These are phyloP conservation scores for Bactericera cockerelli DNA, from an alignment of 1,140 invertebrate species.

Conservation along the genomic window DNA sequence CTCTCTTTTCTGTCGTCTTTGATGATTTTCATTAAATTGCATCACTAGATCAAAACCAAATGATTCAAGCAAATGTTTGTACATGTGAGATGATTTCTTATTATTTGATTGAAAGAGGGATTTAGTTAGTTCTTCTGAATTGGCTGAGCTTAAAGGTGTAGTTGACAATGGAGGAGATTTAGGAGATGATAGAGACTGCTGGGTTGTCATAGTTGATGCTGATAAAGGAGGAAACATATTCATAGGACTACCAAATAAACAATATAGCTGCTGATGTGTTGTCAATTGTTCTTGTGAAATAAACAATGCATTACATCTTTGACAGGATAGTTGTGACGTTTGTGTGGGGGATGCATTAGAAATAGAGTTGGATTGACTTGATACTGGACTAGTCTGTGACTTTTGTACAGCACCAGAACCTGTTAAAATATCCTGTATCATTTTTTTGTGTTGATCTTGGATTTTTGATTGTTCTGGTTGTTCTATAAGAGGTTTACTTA, in stretches of 20 bases:
- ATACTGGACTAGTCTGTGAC: conserved; percentile 22
- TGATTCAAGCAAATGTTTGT: conserved; percentile 78
- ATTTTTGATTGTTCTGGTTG: conserved; percentile 47
- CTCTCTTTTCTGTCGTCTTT: conserved; percentile 42
- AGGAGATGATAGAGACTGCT: conserved; percentile 19
- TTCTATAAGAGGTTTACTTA: conserved; percentile 73
- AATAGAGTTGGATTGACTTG: conserved; percentile 24
- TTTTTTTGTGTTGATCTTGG: conserved; percentile 30
- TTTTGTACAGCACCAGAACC: background rate
- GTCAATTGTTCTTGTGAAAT: conserved; percentile 61
- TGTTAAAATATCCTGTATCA: conserved; percentile 28
- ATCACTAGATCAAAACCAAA: conserved; percentile 91
- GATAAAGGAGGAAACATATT: conserved; percentile 39
- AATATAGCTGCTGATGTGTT: conserved; percentile 67
- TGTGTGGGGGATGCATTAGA: conserved; percentile 24
- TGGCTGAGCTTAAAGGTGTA: conserved; percentile 18
- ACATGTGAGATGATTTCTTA: conserved; percentile 62
- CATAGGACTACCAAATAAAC: conserved; percentile 52
- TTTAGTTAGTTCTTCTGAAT: conserved; percentile 21
- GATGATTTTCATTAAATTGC: conserved; percentile 88
- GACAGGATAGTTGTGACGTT: conserved; percentile 37
- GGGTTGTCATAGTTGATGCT: conserved; percentile 17
- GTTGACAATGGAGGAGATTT: conserved; percentile 23
- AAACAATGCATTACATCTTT: conserved; percentile 60
- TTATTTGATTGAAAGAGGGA: conserved; percentile 18